phyloP scores from a whole-genome alignment of 1,140 invertebrate species.

The Bathynomus jamesi region DNA sequence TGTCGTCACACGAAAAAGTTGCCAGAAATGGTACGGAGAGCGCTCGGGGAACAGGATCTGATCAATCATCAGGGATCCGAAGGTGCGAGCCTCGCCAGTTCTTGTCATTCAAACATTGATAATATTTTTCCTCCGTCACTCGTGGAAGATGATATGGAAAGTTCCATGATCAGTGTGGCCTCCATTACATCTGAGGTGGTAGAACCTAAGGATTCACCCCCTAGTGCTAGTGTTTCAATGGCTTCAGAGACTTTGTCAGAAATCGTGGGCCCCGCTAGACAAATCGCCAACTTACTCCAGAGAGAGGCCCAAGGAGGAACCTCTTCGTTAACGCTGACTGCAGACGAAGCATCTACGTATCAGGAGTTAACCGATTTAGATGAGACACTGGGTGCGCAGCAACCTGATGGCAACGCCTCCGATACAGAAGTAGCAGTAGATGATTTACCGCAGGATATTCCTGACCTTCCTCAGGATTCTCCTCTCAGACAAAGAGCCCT shows the following conservation, averaged over 20 bases:
- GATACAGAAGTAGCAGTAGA: conserved; percentile 41
- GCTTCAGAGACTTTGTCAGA: conserved; percentile 38
- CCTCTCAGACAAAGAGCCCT: neutral
- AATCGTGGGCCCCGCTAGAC: conserved; percentile 38
- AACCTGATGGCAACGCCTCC: conserved; percentile 39
- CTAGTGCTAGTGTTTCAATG: conserved; percentile 22
- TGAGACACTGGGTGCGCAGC: conserved; percentile 49
- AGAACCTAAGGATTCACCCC: conserved; percentile 43
- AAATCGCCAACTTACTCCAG: conserved; percentile 39
- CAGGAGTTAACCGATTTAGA: conserved; percentile 52
- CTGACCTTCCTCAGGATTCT: conserved; percentile 37
- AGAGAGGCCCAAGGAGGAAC: conserved; percentile 38
- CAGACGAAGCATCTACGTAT: conserved; percentile 48
- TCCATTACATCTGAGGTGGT: conserved; percentile 70
- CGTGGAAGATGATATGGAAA: conserved; percentile 69
- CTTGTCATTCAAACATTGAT: conserved; percentile 57
- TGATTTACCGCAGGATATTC: conserved; percentile 37
- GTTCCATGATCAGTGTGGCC: conserved; percentile 66
- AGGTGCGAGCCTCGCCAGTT: conserved; percentile 51
- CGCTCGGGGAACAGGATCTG: conserved; percentile 52
- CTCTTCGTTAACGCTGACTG: conserved; percentile 29
- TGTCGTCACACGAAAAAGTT: conserved; percentile 35
- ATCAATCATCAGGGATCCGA: conserved; percentile 52
- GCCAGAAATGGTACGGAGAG: conserved; percentile 38
- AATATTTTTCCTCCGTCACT: conserved; percentile 72